These are phyloP conservation scores for Typhlichthys subterraneus DNA, from an alignment of 2,797 vertebrate genomes.

Conservation along the genomic window DNA sequence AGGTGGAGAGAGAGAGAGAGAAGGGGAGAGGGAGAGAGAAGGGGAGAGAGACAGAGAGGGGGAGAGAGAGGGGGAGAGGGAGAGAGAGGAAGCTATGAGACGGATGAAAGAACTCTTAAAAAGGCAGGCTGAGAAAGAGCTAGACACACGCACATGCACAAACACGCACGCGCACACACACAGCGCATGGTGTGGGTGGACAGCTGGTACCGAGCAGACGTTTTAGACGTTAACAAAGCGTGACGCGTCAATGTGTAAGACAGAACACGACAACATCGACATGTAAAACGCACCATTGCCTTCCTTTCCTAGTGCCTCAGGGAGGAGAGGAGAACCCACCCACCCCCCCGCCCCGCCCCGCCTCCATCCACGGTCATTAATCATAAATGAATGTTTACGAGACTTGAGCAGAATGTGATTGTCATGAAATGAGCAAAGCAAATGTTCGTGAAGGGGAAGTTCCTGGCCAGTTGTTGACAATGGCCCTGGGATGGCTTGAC, in stretches of 20 bases:
- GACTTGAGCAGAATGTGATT: too few species aligned
- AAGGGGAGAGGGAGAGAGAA: not conserved
- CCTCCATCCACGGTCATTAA: conserved; percentile 24
- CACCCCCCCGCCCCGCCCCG: not conserved
- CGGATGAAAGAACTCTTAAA: conserved; percentile 24
- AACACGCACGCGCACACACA: not conserved
- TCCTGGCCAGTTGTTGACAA: too few species aligned
- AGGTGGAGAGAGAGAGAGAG: not conserved
- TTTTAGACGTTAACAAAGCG: conserved; percentile 70
- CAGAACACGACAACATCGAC: conserved; percentile 51
- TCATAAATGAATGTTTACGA: too few species aligned
- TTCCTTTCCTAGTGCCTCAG: conserved; percentile 42
- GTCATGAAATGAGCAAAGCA: too few species aligned
- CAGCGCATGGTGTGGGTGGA: conserved; percentile 51
- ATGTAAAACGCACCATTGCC: conserved; percentile 71
- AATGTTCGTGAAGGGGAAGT: too few species aligned
- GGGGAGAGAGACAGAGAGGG: conserved; percentile 12
- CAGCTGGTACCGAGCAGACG: conserved; percentile 70
- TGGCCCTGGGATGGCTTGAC: too few species aligned
- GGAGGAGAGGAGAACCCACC: conserved; percentile 26
- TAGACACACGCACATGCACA: not conserved
- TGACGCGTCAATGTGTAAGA: conserved; percentile 69
- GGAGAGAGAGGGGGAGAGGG: conserved; percentile 12
- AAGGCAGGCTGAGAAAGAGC: conserved; percentile 1
- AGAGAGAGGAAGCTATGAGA: conserved; percentile 4